These are phyloP conservation scores for Coilia nasus DNA, from an alignment of 2,797 vertebrate species.

Conservation along the genomic window DNA sequence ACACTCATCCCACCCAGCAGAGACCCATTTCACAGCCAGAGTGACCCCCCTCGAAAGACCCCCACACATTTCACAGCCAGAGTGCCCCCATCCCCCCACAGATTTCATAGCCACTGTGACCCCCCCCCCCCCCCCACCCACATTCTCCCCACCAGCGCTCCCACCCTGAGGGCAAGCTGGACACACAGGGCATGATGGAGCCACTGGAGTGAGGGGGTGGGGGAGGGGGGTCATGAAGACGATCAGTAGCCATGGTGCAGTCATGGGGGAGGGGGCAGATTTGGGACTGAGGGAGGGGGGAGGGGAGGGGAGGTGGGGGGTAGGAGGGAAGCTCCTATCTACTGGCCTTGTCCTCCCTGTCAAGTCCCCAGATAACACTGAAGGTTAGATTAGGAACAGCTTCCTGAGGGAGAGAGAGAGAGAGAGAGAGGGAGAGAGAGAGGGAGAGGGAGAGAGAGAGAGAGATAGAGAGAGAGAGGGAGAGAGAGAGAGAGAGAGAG, in stretches of 20 bases:
- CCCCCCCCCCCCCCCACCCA: not conserved
- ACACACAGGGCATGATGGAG: not conserved
- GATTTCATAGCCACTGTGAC: too few relatives aligned
- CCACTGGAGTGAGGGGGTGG: not conserved
- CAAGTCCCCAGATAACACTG: not conserved
- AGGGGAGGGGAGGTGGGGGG: not conserved
- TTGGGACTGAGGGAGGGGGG: not conserved
- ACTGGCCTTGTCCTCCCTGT: conserved; percentile 13
- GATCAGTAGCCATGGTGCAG: not conserved
- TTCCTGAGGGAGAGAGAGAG: conserved; percentile 50
- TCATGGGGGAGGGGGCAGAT: too few relatives aligned
- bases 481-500: not conserved
- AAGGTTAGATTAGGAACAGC: not conserved
- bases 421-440: conserved; percentile 49
- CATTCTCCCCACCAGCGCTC: not conserved
- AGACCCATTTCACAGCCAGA: too few relatives aligned
- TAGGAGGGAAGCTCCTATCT: not conserved
- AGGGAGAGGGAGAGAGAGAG: conserved; percentile 59
- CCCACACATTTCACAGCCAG: too few relatives aligned
- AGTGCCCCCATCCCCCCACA: too few relatives aligned
- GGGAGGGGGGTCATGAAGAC: not conserved
- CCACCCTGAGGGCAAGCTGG: conserved; percentile 62
- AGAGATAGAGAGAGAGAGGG: not conserved
- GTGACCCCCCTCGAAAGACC: too few relatives aligned
- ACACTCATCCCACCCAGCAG: not conserved